These are phyloP conservation scores for Bombus pyrosoma DNA, from an alignment of 1,140 invertebrate genomes.

Conservation along the genomic window DNA sequence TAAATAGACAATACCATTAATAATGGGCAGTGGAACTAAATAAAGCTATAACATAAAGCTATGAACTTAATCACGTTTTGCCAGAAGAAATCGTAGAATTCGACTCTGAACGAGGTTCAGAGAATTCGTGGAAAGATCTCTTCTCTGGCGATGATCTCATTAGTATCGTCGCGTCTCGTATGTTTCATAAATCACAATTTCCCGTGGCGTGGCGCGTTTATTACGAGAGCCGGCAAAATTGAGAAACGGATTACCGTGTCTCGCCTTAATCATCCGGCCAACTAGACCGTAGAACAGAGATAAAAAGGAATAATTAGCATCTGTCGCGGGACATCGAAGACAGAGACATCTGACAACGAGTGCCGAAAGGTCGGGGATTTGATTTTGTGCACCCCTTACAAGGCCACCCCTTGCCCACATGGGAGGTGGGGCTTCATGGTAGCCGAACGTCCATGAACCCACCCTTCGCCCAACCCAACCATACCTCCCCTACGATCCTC, in stretches of 20 bases:
- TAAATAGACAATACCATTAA: not conserved
- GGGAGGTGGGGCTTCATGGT: slow-evolving; percentile 76
- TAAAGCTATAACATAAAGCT: no score
- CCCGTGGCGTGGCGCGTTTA: slow-evolving; percentile 21
- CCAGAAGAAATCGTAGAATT: not conserved
- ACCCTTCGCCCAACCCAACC: slow-evolving; percentile 67
- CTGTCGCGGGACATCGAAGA: slow-evolving; percentile 53
- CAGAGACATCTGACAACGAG: slow-evolving; percentile 74
- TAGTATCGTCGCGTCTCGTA: slow-evolving; percentile 7
- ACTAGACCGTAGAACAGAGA: slow-evolving; percentile 31
- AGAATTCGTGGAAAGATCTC: not conserved
- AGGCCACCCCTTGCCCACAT: slow-evolving; percentile 63
- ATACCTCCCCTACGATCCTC: slow-evolving; percentile 66
- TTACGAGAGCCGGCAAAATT: slow-evolving; percentile 20
- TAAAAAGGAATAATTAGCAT: slow-evolving; percentile 51
- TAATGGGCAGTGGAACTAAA: not conserved
- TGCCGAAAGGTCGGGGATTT: slow-evolving; percentile 62
- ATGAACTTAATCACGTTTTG: not conserved
- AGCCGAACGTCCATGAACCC: slow-evolving; percentile 70
- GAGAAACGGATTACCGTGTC: slow-evolving; percentile 50
- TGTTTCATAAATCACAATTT: slow-evolving; percentile 29
- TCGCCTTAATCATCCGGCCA: slow-evolving; percentile 47
- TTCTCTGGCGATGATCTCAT: not conserved
- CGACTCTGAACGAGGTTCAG: not conserved
- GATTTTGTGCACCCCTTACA: slow-evolving; percentile 75